Conservation (phyloP, 2,888 invertebrate species). For the Pardosa pseudoannulata region DNA sequence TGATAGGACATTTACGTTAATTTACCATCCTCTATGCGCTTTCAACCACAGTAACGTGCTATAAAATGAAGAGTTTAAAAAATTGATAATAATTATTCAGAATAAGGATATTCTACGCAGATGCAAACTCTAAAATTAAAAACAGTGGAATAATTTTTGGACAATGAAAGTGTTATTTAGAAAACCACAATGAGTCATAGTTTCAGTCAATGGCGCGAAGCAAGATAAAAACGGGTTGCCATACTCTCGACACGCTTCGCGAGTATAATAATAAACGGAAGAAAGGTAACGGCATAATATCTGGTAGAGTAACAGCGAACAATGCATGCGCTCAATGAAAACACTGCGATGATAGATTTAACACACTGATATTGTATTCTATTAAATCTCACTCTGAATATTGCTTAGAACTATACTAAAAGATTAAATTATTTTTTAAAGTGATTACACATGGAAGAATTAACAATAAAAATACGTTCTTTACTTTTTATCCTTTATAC, state of each 20-base stretch:
- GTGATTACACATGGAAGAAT: too few species aligned
- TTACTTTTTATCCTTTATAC: too few species aligned
- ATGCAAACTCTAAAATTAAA: slow-evolving; percentile 14
- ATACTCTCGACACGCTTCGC: slow-evolving; percentile 55
- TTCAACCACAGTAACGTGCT: too few species aligned
- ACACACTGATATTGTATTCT: neutral
- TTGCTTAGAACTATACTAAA: too few species aligned
- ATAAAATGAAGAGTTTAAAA: too few species aligned
- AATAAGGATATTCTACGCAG: too few species aligned
- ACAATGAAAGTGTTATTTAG: slow-evolving; percentile 50
- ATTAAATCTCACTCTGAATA: neutral
- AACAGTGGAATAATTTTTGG: slow-evolving; percentile 37
- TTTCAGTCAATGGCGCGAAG: slow-evolving; percentile 57
- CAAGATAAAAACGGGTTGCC: slow-evolving; percentile 57
- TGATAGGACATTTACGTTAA: too few species aligned
- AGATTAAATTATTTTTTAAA: too few species aligned
- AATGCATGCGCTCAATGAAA: neutral
- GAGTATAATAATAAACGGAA: slow-evolving; percentile 45
- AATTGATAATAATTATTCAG: too few species aligned
- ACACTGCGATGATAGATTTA: neutral
- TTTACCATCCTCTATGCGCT: too few species aligned
- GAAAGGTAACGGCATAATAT: slow-evolving; percentile 14
- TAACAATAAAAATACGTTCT: too few species aligned
- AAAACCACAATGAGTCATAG: slow-evolving; percentile 59
- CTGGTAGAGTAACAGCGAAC: neutral